Evolutionary conservation across 2,113 vertebrate species (phyloP), one percentile per base, ranked within the genome.

Genomic region (Lynx canadensis): DNA sequence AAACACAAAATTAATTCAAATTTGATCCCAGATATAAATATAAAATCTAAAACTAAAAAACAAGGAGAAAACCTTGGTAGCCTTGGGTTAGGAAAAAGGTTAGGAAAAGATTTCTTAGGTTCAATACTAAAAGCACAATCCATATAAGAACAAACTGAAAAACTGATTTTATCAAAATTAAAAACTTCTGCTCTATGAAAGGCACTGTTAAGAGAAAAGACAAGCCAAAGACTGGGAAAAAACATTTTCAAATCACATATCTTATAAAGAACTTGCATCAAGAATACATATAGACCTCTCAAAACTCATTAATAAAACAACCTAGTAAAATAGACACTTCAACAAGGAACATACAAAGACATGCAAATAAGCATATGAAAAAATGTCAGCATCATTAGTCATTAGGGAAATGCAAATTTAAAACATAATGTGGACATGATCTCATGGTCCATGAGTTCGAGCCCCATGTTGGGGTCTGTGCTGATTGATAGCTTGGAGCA

Each of bases 101-200:
- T 69, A 96, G 88, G 71, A 52, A 91, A 79, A 96, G 19, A 94
- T 60, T 95, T 95, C 68, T 85, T 93, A 89, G 55, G 55, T 11
- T 83, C 3, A 91, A 91, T 36, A 82, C 55, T 10, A 96, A 92
- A 89, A 82, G 48, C 90, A 97, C 31, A 95, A 92, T 65, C 23
- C 57, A 96, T 33, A 94, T 84, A 85, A 93, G 36, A 90, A 93
- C 14, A 82, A 86, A 95, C 1, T 83, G 31, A 92, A 93, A 95
- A 86, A 86, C 1, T 84, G 11, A 88, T 19, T 81, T 93, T 7
- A 88, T 33, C 73, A 95, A 94, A 95, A 95, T 66, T 50, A 33
- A 68, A 95, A 92, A 85, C 19, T 90, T 84, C 48, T 63, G 85
- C 12, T 80, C 11, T 89, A 63, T 13, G 79, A 73, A 91, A 95